Percentiles rank a stretch among this genome's conserved stretches.
Conservation (phyloP, 2,113 vertebrate genomes). For the Pachypanchax playfairii region DNA sequence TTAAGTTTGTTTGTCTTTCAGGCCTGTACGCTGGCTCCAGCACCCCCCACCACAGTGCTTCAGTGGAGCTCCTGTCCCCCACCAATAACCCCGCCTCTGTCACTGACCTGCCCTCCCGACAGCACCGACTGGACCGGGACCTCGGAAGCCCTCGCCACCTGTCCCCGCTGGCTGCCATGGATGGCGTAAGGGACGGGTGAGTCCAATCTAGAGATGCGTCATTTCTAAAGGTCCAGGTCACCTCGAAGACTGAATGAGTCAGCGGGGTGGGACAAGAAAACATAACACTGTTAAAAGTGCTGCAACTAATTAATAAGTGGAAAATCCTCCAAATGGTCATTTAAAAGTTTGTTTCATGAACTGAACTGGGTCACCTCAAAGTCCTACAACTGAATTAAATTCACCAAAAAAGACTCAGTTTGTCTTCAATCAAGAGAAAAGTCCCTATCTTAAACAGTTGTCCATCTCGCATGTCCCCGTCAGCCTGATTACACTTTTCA, state of each 20-base stretch:
- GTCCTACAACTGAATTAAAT: too few relatives aligned
- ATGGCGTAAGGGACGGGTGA: constrained; percentile 87
- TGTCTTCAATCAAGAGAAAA: too few relatives aligned
- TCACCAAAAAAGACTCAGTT: too few relatives aligned
- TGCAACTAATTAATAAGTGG: constrained; percentile 6
- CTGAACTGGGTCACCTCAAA: too few relatives aligned
- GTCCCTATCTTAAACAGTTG: not conserved
- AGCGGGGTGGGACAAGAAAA: constrained; percentile 24
- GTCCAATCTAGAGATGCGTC: constrained; percentile 54
- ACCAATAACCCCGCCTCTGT: constrained; percentile 66
- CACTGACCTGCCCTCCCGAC: constrained; percentile 81
- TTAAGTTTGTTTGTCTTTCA: constrained; percentile 83
- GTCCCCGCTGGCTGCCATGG: constrained; percentile 82
- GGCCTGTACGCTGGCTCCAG: constrained; percentile 87
- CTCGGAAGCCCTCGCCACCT: constrained; percentile 87
- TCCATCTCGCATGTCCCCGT: constrained; percentile 1
- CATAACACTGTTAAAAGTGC: not conserved
- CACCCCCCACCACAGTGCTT: constrained; percentile 80
- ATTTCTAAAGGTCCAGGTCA: not conserved
- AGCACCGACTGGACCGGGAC: constrained; percentile 83
- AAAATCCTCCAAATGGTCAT: constrained; percentile 6
- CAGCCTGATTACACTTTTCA: constrained; percentile 9
- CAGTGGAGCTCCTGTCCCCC: constrained; percentile 81
- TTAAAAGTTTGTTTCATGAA: too few relatives aligned
- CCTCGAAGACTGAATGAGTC: constrained; percentile 17